Percentiles rank a stretch among this genome's conserved stretches.
These are phyloP conservation scores for Scaptomyza flava DNA, from an alignment of 2,888 invertebrate genomes.

Conservation along the genomic window DNA sequence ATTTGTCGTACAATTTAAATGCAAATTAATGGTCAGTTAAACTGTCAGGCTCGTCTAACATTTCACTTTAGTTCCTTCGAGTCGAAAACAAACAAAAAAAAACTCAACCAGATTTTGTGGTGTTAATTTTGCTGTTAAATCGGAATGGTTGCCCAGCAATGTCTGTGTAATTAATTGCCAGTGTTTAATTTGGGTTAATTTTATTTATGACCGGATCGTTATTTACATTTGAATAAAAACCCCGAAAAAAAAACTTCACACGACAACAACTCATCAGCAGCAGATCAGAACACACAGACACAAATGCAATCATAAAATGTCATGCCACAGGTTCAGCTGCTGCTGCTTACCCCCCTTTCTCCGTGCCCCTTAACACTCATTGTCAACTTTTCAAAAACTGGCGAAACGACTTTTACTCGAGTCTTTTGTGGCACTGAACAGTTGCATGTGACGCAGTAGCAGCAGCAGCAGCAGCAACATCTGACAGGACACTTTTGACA, in stretches of 20 bases:
- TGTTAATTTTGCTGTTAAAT: conserved; percentile 82
- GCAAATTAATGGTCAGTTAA: conserved; percentile 81
- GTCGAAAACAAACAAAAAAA: neutral
- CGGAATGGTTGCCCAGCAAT: conserved; percentile 58
- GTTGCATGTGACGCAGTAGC: conserved; percentile 48
- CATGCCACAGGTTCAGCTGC: conserved; percentile 49
- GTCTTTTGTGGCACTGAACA: conserved; percentile 52
- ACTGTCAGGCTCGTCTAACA: conserved; percentile 65
- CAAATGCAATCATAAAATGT: conserved; percentile 70
- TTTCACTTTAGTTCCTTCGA: conserved; percentile 44
- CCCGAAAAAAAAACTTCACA: conserved; percentile 35
- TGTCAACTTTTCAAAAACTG: conserved; percentile 10
- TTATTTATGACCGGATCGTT: conserved; percentile 75
- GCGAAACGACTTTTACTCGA: conserved; percentile 48
- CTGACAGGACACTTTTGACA: conserved; percentile 77
- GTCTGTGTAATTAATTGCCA: conserved; percentile 73
- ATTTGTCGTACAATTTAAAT: conserved; percentile 72
- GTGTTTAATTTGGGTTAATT: conserved; percentile 80
- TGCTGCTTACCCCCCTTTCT: neutral
- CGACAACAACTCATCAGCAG: conserved; percentile 17
- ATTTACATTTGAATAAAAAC: conserved; percentile 52
- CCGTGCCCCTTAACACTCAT: neutral
- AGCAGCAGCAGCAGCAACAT: conserved; percentile 13
- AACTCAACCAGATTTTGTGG: conserved; percentile 63
- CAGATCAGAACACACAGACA: conserved; percentile 11